phyloP scores from a whole-genome alignment of 2,888 invertebrate species.

The Ichneumoninae sp. region DNA sequence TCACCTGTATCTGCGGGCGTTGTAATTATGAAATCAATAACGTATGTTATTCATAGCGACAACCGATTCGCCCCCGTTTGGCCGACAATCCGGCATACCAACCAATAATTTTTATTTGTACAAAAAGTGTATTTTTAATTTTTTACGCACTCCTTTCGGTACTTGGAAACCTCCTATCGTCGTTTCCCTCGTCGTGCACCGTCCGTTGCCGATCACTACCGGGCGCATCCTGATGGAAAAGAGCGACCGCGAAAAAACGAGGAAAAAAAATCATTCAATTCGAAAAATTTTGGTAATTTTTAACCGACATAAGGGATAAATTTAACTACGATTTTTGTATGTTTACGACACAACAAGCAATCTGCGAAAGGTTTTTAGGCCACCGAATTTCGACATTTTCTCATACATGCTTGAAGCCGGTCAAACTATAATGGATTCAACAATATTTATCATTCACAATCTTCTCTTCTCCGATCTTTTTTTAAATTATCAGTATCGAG shows the following conservation, averaged over 20 bases:
- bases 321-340: background rate
- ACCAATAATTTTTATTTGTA: background rate
- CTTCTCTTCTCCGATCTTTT: too few species aligned
- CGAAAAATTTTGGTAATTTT: background rate
- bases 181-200: slow-evolving; percentile 89
- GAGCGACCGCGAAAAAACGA: background rate
- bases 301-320: background rate
- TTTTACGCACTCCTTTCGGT: slow-evolving; percentile 89
- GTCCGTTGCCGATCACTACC: slow-evolving; percentile 91
- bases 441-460: too few species aligned
- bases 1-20: slow-evolving; percentile 88
- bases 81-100: background rate
- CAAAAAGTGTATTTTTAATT: slow-evolving; percentile 4
- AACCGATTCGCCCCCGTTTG: background rate
- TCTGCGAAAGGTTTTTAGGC: background rate
- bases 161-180: slow-evolving; percentile 90
- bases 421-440: too few species aligned
- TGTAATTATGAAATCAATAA: slow-evolving; percentile 5
- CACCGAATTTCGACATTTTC: background rate
- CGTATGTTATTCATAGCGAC: background rate
- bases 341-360: background rate
- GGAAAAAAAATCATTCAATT: background rate
- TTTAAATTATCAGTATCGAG: too few species aligned
- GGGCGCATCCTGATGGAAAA: slow-evolving; percentile 88
- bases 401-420: background rate